Evolutionary conservation across 1,140 invertebrate genomes (phyloP).

Genomic region (Bombus pyrosoma): DNA sequence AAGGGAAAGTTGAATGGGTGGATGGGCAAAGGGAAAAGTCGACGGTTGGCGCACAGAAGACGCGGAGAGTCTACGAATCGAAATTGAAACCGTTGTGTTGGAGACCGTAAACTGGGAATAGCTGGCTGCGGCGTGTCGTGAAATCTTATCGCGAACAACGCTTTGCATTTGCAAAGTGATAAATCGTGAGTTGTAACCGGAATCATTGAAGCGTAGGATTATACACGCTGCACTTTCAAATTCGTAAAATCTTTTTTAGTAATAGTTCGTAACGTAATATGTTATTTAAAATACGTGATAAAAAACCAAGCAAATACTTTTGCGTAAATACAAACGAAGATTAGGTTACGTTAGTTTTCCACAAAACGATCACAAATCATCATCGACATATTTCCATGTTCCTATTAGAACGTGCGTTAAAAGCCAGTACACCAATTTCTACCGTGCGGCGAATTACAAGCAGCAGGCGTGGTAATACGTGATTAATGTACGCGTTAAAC

Average conservation of each 20-base stretch:
- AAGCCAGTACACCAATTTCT: background rate
- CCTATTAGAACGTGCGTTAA: background rate
- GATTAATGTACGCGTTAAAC: background rate
- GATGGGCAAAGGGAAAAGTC: background rate
- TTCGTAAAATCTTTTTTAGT: background rate
- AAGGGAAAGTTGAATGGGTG: slow-evolving; percentile 5
- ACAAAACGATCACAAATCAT: background rate
- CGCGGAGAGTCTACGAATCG: background rate
- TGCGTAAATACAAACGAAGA: background rate
- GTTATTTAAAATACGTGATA: background rate
- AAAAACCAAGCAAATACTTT: background rate
- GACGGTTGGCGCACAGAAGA: background rate
- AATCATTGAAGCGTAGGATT: background rate
- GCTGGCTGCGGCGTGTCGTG: background rate
- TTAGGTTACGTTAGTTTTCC: background rate
- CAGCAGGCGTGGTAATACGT: background rate
- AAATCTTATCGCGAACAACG: slow-evolving; percentile 13
- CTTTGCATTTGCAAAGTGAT: slow-evolving; percentile 6
- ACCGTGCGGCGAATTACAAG: background rate
- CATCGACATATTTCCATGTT: background rate
- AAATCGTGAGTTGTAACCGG: background rate
- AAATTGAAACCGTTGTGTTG: slow-evolving; percentile 6
- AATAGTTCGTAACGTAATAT: too few species aligned
- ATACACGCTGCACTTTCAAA: too few species aligned
- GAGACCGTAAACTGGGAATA: slow-evolving; percentile 1